Percentiles rank a stretch among this genome's conserved stretches.
phyloP scores from a whole-genome alignment of 1,140 invertebrate genomes.

The Neocloeon triangulifer region DNA sequence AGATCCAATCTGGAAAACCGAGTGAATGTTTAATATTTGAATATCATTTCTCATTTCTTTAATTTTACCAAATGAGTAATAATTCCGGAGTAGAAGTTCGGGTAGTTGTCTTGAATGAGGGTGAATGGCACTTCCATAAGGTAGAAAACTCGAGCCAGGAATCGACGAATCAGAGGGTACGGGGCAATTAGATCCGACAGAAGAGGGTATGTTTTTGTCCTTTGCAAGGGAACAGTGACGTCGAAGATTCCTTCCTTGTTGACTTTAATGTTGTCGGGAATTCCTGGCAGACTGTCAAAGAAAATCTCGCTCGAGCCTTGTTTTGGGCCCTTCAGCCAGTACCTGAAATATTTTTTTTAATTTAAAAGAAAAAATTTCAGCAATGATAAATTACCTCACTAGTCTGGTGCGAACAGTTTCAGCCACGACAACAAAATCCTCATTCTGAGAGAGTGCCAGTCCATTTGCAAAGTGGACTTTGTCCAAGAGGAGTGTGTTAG shows the following conservation, averaged over 20 bases:
- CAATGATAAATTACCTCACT: no score
- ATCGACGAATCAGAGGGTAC: slow-evolving; percentile 33
- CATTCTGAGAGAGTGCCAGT: slow-evolving; percentile 46
- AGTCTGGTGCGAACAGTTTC: slow-evolving; percentile 30
- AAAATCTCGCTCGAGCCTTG: slow-evolving; percentile 49
- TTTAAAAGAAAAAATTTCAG: no score
- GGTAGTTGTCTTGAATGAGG: slow-evolving; percentile 26
- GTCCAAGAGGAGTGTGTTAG: slow-evolving; percentile 38
- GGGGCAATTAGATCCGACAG: slow-evolving; percentile 22
- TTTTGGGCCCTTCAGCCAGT: slow-evolving; percentile 48
- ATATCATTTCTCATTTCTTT: no score
- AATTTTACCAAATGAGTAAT: slow-evolving; percentile 26
- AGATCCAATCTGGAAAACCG: no score
- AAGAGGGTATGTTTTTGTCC: slow-evolving; percentile 24
- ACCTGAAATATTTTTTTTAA: slow-evolving; percentile 30
- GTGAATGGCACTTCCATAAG: slow-evolving; percentile 30
- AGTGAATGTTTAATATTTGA: no score
- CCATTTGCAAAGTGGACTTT: slow-evolving; percentile 62
- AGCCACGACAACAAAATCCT: slow-evolving; percentile 44
- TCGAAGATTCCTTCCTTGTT: slow-evolving; percentile 42
- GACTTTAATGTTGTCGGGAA: slow-evolving; percentile 53
- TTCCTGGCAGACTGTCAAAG: slow-evolving; percentile 51
- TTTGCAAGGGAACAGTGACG: slow-evolving; percentile 26
- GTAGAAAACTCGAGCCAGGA: slow-evolving; percentile 24
- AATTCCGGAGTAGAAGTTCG: slow-evolving; percentile 27